These are phyloP conservation scores for Chymomyza costata DNA, from an alignment of 1,140 invertebrate genomes.

Conservation along the genomic window DNA sequence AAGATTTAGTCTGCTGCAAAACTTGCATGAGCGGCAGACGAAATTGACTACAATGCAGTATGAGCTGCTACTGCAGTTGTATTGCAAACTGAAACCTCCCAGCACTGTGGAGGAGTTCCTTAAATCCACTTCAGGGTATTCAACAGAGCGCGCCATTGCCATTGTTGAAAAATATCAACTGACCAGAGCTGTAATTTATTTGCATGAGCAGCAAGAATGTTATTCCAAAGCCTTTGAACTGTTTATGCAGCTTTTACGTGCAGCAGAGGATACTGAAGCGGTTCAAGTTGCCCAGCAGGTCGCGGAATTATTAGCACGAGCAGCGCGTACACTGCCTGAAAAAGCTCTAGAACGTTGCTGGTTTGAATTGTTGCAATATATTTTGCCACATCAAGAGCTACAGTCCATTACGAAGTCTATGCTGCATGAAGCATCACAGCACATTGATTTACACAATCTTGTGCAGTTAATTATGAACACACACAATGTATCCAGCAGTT, in stretches of 20 bases:
- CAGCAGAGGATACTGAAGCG: conserved; percentile 20
- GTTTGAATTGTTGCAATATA: conserved; percentile 75
- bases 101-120: conserved; percentile 57
- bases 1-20: conserved; percentile 80
- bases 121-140: conserved; percentile 44
- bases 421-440: conserved; percentile 77
- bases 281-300: conserved; percentile 47
- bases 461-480: conserved; percentile 76
- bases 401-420: conserved; percentile 73
- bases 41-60: conserved; percentile 77
- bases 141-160: conserved; percentile 73
- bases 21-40: conserved; percentile 78
- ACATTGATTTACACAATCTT: conserved; percentile 76
- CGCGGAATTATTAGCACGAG: conserved; percentile 72
- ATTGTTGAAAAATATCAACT: conserved; percentile 74
- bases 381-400: conserved; percentile 58
- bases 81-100: conserved; percentile 80
- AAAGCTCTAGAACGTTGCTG: conserved; percentile 75
- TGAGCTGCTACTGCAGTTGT: conserved; percentile 81
- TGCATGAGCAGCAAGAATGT: conserved; percentile 76
- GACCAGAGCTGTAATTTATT: conserved; percentile 72
- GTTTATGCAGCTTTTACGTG: conserved; percentile 64
- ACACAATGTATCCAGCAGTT: conserved; percentile 73
- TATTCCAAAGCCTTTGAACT: conserved; percentile 76
- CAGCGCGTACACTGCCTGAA: conserved; percentile 65